Evolutionary conservation across 2,113 vertebrate genomes (phyloP).

Genomic region (Stomatorhinus ivindoensis): DNA sequence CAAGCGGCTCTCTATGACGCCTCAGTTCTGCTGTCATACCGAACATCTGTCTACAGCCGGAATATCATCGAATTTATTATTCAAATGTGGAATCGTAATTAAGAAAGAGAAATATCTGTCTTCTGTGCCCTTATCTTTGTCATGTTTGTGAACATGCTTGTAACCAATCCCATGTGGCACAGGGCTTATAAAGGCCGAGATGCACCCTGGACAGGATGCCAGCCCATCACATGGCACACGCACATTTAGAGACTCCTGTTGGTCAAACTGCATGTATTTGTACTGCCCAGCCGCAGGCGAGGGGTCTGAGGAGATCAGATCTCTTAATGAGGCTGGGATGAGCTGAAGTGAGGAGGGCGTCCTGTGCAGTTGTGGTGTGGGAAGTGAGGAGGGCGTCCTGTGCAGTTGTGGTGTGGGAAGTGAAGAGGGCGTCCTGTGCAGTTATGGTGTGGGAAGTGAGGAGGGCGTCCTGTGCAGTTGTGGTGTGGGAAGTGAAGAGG

Average conservation of each 20-base stretch:
- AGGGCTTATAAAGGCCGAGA: background rate
- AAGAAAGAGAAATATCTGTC: background rate
- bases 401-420: too few relatives aligned
- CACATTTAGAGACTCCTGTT: background rate
- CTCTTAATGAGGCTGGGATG: background rate
- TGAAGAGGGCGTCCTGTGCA: too few relatives aligned
- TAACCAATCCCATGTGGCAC: background rate
- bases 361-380: background rate
- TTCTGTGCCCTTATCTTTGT: background rate
- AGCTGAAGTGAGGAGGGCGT: background rate
- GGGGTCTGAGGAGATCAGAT: background rate
- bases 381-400: too few relatives aligned
- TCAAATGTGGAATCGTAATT: background rate
- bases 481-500: too few relatives aligned
- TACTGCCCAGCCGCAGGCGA: background rate
- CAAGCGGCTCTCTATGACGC: background rate
- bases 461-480: too few relatives aligned
- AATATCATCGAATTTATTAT: background rate
- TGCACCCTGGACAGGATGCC: background rate
- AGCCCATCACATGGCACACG: background rate
- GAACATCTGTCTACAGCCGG: background rate
- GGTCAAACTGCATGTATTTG: background rate
- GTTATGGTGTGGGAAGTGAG: too few relatives aligned
- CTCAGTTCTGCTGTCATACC: background rate
- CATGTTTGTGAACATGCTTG: background rate